Evolutionary conservation across 2,888 invertebrate species (phyloP).

Genomic region (Eristalinus sepulchralis): DNA sequence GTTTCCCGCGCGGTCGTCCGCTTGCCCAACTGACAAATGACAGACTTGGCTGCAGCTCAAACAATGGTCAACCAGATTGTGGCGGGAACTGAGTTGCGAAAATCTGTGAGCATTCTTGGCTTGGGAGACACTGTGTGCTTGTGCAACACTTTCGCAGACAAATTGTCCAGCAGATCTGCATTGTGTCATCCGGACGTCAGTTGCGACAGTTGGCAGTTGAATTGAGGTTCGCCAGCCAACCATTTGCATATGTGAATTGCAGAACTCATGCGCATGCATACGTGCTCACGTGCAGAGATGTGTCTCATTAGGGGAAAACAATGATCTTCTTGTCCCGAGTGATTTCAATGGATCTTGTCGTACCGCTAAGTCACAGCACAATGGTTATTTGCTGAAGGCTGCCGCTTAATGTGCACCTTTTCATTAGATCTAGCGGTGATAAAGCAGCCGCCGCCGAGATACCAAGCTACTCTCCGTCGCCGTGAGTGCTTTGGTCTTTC

Average conservation of each 20-base stretch:
- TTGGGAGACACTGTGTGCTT: background rate
- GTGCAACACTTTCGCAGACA: constrained; percentile 9
- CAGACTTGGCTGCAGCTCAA: constrained; percentile 1
- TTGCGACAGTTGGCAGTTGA: constrained; percentile 16
- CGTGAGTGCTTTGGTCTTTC: background rate
- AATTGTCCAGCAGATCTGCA: constrained; percentile 19
- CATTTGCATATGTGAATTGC: constrained; percentile 30
- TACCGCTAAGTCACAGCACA: constrained; percentile 54
- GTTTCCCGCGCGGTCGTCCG: constrained; percentile 42
- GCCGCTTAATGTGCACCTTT: constrained; percentile 53
- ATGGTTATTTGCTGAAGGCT: constrained; percentile 51
- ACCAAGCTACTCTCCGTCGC: constrained; percentile 1
- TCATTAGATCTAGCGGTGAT: constrained; percentile 39
- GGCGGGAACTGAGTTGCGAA: constrained; percentile 38
- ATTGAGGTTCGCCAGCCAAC: constrained; percentile 38
- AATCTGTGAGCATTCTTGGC: constrained; percentile 5
- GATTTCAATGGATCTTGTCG: constrained; percentile 24
- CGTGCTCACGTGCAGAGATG: background rate
- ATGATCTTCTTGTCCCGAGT: constrained; percentile 53
- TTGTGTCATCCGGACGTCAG: constrained; percentile 10
- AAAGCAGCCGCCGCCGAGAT: constrained; percentile 7
- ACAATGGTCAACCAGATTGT: constrained; percentile 18
- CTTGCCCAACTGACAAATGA: constrained; percentile 39
- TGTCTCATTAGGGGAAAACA: constrained; percentile 47
- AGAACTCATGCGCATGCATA: constrained; percentile 23